Evolutionary conservation across 37 sponge, comb jelly and placozoan species (phyloP), one percentile per base, ranked within the genome.

Genomic region (Agelas oroides): DNA sequence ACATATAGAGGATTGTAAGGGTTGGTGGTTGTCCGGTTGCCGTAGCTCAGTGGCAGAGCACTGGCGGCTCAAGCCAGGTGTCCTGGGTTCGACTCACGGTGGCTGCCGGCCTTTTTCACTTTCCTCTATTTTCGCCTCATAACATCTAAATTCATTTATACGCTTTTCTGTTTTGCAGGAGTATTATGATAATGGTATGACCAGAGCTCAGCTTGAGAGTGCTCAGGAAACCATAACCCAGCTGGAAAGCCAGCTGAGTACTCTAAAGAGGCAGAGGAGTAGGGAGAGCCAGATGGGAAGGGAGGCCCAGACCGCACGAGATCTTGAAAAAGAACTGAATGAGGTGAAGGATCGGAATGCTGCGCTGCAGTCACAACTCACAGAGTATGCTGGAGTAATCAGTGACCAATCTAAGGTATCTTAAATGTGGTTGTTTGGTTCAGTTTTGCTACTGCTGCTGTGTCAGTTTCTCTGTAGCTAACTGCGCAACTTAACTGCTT

Each of bases 311-410:
- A n/a, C n/a, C n/a, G n/a, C 6, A 69, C 5, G 52, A 53, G 56
- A 35, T 0, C 16, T 30, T 17, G 64, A 61, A 25, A 15, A 20
- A 54, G 33, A 36, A 75, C 46, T 85, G 57, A 70, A 75, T 11
- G 88, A 88, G 59, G n/a, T 38, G 56, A 92, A 85, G 72, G 83
- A 84, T 40, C 24, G 72, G 32, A 79, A 80, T 57, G 67, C 88
- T 1, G 89, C 83, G 19, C 57, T 88, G 32, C 70, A 88, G 72
- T 33, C 82, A 8, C 89, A 88, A 75, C 25, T 86, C 0, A 58
- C 28, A 59, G 87, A 78, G 70, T 86, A 86, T 28, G 40, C 54
- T 20, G 62, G 52, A 16, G 34, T 70, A n/a, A 61, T 88, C 8
- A 16, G 60, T 8, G 77, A 82, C 41, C 83, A 82, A 36, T 27